phyloP scores from a whole-genome alignment of 2,113 vertebrate genomes.

The Microcebus ravelobensis region DNA sequence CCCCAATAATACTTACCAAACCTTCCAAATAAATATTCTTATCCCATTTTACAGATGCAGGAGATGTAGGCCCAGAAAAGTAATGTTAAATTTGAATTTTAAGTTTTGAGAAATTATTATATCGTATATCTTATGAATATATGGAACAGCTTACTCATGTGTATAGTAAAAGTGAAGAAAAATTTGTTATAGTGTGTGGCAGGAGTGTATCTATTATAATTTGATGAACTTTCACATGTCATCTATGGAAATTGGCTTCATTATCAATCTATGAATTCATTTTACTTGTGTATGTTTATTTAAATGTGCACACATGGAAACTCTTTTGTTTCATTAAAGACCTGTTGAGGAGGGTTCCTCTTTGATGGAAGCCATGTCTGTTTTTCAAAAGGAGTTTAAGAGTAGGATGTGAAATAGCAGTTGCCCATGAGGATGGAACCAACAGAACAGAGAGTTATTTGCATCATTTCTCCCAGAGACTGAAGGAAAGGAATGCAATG shows the following conservation, averaged over 20 bases:
- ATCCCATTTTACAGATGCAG: neutral
- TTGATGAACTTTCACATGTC: neutral
- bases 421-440: fast-evolving
- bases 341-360: neutral
- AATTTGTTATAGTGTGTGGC: neutral
- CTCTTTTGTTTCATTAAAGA: neutral
- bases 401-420: neutral
- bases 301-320: neutral
- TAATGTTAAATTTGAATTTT: neutral
- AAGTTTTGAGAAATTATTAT: neutral
- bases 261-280: neutral
- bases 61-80: neutral
- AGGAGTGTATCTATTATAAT: neutral
- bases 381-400: neutral
- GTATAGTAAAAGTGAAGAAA: neutral
- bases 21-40: neutral
- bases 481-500: neutral
- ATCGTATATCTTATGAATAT: neutral
- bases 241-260: neutral
- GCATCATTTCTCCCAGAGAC: neutral
- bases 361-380: neutral
- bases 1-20: neutral
- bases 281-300: neutral
- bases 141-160: neutral
- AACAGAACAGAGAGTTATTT: neutral